These are phyloP conservation scores for Spheniscus mendiculus DNA, from an alignment of 2,113 vertebrate species.

Conservation along the genomic window DNA sequence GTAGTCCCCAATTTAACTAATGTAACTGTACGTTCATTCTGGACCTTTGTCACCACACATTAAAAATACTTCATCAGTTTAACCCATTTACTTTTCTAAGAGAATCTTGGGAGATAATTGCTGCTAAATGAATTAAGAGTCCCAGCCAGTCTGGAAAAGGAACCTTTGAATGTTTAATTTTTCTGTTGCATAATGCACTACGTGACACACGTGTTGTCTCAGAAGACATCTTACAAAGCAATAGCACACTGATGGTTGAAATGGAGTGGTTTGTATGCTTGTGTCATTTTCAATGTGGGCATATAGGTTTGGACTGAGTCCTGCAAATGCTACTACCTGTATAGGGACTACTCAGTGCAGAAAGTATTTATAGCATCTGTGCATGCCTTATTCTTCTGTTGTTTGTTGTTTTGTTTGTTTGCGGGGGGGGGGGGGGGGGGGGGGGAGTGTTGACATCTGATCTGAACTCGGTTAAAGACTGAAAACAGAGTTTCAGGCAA, in stretches of 20 bases:
- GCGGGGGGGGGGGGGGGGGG: no score
- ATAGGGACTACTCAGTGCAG: not conserved
- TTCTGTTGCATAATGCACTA: not conserved
- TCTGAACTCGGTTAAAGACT: not conserved
- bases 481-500: not conserved
- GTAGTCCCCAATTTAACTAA: not conserved
- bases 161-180: not conserved
- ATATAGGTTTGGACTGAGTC: not conserved
- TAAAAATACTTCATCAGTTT: conserved; percentile 62
- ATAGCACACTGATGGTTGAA: not conserved
- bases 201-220: not conserved
- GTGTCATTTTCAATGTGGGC: rapidly evolving
- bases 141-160: not conserved
- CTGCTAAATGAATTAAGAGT: not conserved
- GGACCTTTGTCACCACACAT: conserved; percentile 61
- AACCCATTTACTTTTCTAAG: conserved; percentile 44
- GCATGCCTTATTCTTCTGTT: not conserved
- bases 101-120: not conserved
- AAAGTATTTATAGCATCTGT: not conserved
- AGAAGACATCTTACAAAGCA: not conserved
- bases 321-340: not conserved
- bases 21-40: conserved; percentile 6
- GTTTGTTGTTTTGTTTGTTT: not conserved
- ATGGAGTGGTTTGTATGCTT: not conserved
- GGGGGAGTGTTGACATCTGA: not conserved